These are phyloP conservation scores for Drosophila hawaiiensis DNA, from an alignment of 2,888 invertebrate genomes.

Conservation along the genomic window DNA sequence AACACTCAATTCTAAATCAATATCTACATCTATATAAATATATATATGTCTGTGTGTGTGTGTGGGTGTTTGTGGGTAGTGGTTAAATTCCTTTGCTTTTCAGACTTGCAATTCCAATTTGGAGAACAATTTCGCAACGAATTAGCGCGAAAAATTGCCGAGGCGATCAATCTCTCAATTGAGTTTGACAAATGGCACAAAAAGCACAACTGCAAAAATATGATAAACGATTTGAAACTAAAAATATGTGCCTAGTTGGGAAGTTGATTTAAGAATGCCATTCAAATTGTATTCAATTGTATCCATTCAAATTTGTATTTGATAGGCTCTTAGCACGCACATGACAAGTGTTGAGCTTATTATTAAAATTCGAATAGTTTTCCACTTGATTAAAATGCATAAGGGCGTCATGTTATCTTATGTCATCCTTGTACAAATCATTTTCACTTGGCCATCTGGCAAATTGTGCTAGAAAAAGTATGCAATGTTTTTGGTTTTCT, in stretches of 20 bases:
- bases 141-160: conserved; percentile 27
- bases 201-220: not conserved
- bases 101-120: conserved; percentile 24
- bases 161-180: conserved; percentile 36
- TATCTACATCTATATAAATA: not conserved
- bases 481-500: not conserved
- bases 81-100: not conserved
- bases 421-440: not conserved
- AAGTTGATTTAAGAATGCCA: not conserved
- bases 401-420: not conserved
- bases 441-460: not conserved
- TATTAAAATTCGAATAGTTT: not conserved
- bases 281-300: not conserved
- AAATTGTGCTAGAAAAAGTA: not conserved
- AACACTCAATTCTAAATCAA: conserved; percentile 26
- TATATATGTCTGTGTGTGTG: too few species aligned
- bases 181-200: conserved; percentile 9
- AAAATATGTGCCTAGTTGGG: not conserved
- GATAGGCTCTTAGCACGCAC: not conserved
- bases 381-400: not conserved
- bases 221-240: not conserved
- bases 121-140: conserved; percentile 21
- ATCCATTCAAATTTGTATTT: not conserved
- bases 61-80: not conserved
- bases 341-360: not conserved